These are phyloP conservation scores for Jaculus jaculus DNA, from an alignment of 2,113 vertebrate species.

Conservation along the genomic window DNA sequence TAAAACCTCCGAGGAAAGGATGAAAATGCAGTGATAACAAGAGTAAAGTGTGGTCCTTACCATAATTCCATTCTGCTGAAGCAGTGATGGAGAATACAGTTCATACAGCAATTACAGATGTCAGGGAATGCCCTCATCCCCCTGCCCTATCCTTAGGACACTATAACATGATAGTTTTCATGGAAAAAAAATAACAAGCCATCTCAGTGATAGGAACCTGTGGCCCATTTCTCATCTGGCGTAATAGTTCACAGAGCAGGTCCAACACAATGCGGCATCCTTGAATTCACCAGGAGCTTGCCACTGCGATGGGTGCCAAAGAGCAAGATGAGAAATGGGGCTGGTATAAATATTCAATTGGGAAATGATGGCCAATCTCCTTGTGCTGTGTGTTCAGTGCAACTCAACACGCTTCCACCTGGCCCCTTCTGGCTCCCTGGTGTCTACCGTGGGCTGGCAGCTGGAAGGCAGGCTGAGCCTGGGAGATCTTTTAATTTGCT, in stretches of 20 bases:
- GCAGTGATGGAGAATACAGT: not conserved
- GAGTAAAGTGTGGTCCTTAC: not conserved
- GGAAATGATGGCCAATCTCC: conserved; percentile 71
- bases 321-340: conserved; percentile 77
- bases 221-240: conserved; percentile 74
- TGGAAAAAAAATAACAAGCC: conserved; percentile 32
- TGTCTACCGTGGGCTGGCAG: conserved; percentile 78
- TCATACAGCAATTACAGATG: not conserved
- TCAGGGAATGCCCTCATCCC: not conserved
- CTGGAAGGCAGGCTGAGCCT: conserved; percentile 74
- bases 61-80: not conserved
- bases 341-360: conserved; percentile 80
- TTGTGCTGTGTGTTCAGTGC: conserved; percentile 71
- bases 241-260: conserved; percentile 51
- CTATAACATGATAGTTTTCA: conserved; percentile 66
- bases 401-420: conserved; percentile 79
- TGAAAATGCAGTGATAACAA: not conserved
- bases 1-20: conserved; percentile 54
- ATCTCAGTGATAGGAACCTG: conserved; percentile 62
- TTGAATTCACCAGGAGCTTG: conserved; percentile 67
- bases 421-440: conserved; percentile 76
- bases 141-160: conserved; percentile 12
- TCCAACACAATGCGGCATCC: conserved; percentile 68
- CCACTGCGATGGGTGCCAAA: conserved; percentile 64
- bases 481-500: conserved; percentile 74